Percentiles rank a stretch among this genome's conserved stretches.
phyloP scores from a whole-genome alignment of 2,113 vertebrate species.

The Prunella himalayana region DNA sequence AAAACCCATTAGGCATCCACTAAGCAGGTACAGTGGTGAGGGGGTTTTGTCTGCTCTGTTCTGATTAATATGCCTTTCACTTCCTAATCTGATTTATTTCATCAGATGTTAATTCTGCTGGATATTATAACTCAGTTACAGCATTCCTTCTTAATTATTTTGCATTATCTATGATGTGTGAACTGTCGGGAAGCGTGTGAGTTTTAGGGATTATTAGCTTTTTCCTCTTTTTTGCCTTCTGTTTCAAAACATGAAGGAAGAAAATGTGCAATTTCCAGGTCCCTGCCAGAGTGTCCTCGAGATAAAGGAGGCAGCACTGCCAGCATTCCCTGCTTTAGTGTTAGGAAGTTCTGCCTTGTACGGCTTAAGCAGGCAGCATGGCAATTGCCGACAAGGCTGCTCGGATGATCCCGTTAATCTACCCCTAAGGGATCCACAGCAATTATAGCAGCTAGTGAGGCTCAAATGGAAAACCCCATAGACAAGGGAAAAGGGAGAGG shows the following conservation, averaged over 20 bases:
- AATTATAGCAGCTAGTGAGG: slow-evolving; percentile 18
- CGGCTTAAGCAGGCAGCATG: neutral
- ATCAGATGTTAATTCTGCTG: neutral
- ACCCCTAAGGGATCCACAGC: slow-evolving; percentile 20
- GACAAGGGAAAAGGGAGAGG: neutral
- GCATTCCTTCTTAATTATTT: neutral
- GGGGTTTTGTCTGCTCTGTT: neutral
- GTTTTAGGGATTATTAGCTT: neutral
- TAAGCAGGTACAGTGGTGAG: neutral
- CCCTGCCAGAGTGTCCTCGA: neutral
- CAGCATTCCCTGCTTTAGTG: neutral
- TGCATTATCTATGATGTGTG: neutral
- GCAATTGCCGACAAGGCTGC: neutral
- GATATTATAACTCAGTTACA: neutral
- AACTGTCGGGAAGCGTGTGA: neutral
- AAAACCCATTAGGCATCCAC: neutral
- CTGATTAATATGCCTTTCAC: neutral
- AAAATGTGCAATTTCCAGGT: neutral
- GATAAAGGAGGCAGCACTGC: neutral
- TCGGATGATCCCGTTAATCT: slow-evolving; percentile 32
- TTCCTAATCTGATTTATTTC: neutral
- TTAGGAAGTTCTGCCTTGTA: neutral
- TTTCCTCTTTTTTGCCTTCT: neutral
- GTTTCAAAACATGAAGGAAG: neutral
- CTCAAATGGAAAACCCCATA: slow-evolving; percentile 28